Base-by-base conservation (phyloP, 2,797 vertebrate species). In the Presbytis comata region DNA sequence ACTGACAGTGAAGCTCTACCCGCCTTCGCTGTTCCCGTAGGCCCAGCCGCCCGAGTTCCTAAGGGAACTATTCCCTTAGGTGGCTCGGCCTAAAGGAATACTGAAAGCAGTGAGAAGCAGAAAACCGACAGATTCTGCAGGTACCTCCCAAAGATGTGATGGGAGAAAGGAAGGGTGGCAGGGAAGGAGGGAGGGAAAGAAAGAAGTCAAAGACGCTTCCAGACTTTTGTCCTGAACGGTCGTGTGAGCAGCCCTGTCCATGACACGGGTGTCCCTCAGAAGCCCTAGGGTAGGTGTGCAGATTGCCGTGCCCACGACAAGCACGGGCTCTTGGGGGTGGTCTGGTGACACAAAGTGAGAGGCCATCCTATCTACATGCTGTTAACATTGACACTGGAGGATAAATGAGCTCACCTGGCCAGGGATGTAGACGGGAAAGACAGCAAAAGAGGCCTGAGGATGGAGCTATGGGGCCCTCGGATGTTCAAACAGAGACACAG, bases 161-260 rank as follows among this genome's bases (percentile, higher is more conserved):
- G 9, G 12, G 24, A 55, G 26, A 30, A 22, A n/a, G 79, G n/a
- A 39, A 72, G 44, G 21, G 11, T 53, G 50, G 16, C 6, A 67
- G 11, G 28, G 14, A 21, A 22, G 39, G 22, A 22, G 1, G 39
- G 22, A 13, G 28, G n/a, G 6, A 46, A 48, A 41, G 12, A 21
- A 11, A 48, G 24, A 50, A 30, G 57, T 36, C 13, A 39, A 19
- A 53, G n/a, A 24, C 8, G n/a, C 50, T 70, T 59, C 46, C 19
- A 86, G 46, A 39, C 17, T 61, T 70, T 19, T 6, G 48, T 44
- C 44, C n/a, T 57, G n/a, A 50, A 26, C 14, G 9, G 8, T 1
- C 4, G 0, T 7, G 12, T 44, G 26, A 48, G 22, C 11, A 0
- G 11, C 14, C 21, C 39, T 12, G 3, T 80, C 57, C 22, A 5